phyloP scores from a whole-genome alignment of 2,797 vertebrate species.

The Darevskia mixta region DNA sequence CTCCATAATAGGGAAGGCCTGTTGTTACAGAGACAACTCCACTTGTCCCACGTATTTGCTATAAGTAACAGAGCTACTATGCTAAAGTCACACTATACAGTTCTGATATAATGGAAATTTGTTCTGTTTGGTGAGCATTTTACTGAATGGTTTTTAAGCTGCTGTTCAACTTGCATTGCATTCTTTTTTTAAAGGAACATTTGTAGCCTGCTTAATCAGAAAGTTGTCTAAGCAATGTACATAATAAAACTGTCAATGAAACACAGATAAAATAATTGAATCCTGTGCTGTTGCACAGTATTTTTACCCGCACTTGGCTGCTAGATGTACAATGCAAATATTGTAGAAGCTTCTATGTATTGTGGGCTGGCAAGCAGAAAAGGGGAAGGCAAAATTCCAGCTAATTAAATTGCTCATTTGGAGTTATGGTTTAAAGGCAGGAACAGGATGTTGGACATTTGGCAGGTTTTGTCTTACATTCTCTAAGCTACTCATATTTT shows the following conservation, averaged over 20 bases:
- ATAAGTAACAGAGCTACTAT: not conserved
- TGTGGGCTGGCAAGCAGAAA: not conserved
- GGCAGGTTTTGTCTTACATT: not conserved
- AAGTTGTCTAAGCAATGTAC: not conserved
- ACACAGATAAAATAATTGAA: not conserved
- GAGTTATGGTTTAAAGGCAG: not conserved
- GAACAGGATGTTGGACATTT: constrained; percentile 13
- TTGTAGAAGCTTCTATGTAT: constrained; percentile 18
- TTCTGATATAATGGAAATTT: not conserved
- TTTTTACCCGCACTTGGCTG: constrained; percentile 16
- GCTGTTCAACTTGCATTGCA: not conserved
- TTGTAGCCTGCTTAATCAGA: too few relatives aligned
- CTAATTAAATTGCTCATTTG: constrained; percentile 34
- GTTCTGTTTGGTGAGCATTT: not conserved
- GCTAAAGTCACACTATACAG: not conserved
- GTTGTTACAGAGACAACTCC: not conserved
- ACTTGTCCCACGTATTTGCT: not conserved
- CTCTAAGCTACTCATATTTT: not conserved
- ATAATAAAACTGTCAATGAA: not conserved
- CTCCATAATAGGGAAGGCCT: not conserved
- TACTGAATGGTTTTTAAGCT: not conserved
- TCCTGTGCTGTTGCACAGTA: not conserved
- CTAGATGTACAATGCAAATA: constrained; percentile 25
- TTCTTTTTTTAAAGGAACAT: too few relatives aligned
- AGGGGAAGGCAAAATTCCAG: constrained; percentile 17